Evolutionary conservation across 2,797 vertebrate genomes (phyloP), one percentile per base, ranked within the genome.

Genomic region (Capromys pilorides): DNA sequence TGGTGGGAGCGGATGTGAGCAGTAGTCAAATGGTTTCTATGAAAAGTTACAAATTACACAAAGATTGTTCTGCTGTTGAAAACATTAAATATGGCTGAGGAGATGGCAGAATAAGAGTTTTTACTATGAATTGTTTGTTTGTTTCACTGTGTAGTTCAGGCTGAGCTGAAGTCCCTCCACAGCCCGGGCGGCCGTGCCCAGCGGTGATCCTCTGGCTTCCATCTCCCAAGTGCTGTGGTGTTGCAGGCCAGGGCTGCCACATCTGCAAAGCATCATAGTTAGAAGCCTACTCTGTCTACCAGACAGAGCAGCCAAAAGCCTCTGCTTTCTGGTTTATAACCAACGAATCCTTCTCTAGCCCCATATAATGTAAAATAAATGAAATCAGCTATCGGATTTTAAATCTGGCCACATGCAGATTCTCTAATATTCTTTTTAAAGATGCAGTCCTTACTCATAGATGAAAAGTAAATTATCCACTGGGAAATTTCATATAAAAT

Each of bases 301-400:
- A 64, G 59, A 18, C 19, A 33, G 2, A 86, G 61, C 5, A 10
- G 31, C 28, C 54, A 28, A 86, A 94, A 10, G 57, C 59, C n/a
- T 0, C 14, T 71, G 16, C 19, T 82, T 92, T 87, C 13, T 33
- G 31, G 45, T 45, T 45, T 45, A 45, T 33, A 0, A 39, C 2
- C 75, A 77, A 45, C 31, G 11, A 26, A 91, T 80, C 69, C 49
- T 88, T 94, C 4, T 89, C 57, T 2, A 3, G 39, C 45, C 54
- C 16, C 54, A 54, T 69, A 54, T 31, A 90, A 79, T 2, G 75
- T 69, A 80, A 92, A 2, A 62, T n/a, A 84, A 81, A 18, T 81
- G 36, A 36, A 45, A 41, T 45, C 28, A 84, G 87, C 91, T 57
- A 87, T 41, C 6, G 77, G 78, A 92, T 94, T 79, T 96, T 41